Conservation (phyloP, 2,113 vertebrate genomes). For the Peucedramus taeniatus region DNA sequence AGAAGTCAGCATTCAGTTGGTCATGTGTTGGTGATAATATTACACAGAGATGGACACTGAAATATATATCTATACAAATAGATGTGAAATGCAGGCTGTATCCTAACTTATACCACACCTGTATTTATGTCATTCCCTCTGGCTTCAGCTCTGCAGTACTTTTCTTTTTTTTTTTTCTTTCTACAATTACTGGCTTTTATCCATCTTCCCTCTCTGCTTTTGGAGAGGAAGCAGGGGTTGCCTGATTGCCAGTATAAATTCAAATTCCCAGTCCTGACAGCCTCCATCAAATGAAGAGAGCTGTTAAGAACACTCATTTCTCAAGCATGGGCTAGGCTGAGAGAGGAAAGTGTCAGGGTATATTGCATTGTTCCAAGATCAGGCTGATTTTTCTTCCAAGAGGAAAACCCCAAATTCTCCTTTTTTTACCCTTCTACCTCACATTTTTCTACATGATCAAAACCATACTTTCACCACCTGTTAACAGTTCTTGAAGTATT, state of each 20-base stretch:
- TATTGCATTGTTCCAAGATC: background rate
- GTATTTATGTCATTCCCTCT: background rate
- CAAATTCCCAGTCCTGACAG: background rate
- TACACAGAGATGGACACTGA: background rate
- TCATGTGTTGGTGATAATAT: background rate
- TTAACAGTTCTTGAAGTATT: background rate
- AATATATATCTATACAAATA: background rate
- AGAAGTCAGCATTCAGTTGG: background rate
- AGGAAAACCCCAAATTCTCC: background rate
- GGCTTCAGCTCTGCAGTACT: background rate
- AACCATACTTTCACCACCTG: background rate
- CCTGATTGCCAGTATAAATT: background rate
- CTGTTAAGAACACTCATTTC: background rate
- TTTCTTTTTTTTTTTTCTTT: no score
- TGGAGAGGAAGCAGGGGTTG: background rate
- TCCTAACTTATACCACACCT: background rate
- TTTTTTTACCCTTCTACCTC: background rate
- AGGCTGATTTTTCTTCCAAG: background rate
- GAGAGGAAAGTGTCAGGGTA: background rate
- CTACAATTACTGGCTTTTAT: background rate
- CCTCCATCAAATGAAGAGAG: background rate
- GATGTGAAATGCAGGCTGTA: background rate
- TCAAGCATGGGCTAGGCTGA: background rate
- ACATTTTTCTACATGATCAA: background rate
- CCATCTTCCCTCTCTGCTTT: background rate